These are phyloP conservation scores for Thamnophis elegans DNA, from an alignment of 2,797 vertebrate species.

Conservation along the genomic window DNA sequence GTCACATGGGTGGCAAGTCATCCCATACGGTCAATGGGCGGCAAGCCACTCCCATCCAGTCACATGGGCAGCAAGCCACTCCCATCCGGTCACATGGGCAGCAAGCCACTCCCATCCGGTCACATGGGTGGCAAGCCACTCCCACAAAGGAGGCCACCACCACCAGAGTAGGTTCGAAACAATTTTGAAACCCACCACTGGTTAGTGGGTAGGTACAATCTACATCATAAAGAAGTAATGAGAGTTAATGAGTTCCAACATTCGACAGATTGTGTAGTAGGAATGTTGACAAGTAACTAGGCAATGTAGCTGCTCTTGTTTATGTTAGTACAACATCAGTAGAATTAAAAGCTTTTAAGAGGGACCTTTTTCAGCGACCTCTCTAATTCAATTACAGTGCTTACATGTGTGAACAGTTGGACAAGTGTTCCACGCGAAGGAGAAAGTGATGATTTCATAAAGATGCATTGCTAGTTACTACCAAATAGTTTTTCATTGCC, in stretches of 20 bases:
- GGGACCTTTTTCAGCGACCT: constrained; percentile 1
- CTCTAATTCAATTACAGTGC: neutral
- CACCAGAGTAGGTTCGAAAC: too few relatives aligned
- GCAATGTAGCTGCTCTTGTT: constrained; percentile 14
- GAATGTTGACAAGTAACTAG: neutral
- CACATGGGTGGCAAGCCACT: too few relatives aligned
- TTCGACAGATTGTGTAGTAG: neutral
- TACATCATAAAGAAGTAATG: neutral
- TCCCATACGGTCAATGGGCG: too few relatives aligned
- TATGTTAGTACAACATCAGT: neutral
- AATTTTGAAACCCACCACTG: too few relatives aligned
- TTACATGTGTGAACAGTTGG: constrained; percentile 33
- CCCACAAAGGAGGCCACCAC: too few relatives aligned
- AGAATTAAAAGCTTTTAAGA: constrained; percentile 8
- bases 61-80: too few relatives aligned
- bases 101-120: too few relatives aligned
- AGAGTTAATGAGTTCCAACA: neutral
- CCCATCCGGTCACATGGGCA: too few relatives aligned
- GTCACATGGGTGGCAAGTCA: too few relatives aligned
- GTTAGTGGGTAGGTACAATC: neutral
- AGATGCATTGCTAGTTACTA: neutral
- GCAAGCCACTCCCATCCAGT: too few relatives aligned
- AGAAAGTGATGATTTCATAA: constrained; percentile 12
- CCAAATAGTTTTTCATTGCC: neutral
- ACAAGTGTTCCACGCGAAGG: neutral